Base-by-base conservation (phyloP, 2,888 invertebrate species). In the Drosophila mimetica region DNA sequence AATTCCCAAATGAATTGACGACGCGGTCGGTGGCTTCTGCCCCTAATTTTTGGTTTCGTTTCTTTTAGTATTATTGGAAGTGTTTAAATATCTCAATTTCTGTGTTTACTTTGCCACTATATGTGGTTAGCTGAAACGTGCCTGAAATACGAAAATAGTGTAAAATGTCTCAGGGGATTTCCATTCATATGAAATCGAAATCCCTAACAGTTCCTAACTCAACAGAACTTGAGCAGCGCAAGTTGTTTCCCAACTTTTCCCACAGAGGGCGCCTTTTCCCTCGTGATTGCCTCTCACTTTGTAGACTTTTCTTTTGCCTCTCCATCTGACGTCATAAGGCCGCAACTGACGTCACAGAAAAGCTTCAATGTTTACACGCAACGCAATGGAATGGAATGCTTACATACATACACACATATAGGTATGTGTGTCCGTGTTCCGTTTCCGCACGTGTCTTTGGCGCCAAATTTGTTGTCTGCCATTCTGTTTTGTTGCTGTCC, bases 311-410 rank as follows among this genome's bases (percentile, higher is more conserved):
- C 4, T 25, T 28, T 34, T 20, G 39, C 36, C 9, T 25, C 14
- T 11, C 2, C 42, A 51, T 30, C 58, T 86, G 84, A 81, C 81
- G 82, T 86, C 84, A 84, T 78, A 59, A 69, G 74, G 78, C 25
- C 78, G 50, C 44, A 44, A 2, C 69, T 82, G 83, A 83, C 85
- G 77, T 85, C 87, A 87, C 76, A 79, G 60, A 82, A 87, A 84
- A 82, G 82, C 82, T 82, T 47, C 60, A 71, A 48, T 82, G 79
- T 78, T 82, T 86, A 82, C 79, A 76, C 52, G 66, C 37, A 46
- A 46, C 30, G 51, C 34, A 44, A 39, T 37, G 36, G 44, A 70
- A 60, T 36, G 66, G 76, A 74, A 71, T 60, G 52, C 66, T 32
- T 65, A 13, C 30, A 41, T 67, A 22, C 22, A 22, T 22, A 22